Evolutionary conservation across 2,797 vertebrate genomes (phyloP).

Genomic region (Remorina albescens): DNA sequence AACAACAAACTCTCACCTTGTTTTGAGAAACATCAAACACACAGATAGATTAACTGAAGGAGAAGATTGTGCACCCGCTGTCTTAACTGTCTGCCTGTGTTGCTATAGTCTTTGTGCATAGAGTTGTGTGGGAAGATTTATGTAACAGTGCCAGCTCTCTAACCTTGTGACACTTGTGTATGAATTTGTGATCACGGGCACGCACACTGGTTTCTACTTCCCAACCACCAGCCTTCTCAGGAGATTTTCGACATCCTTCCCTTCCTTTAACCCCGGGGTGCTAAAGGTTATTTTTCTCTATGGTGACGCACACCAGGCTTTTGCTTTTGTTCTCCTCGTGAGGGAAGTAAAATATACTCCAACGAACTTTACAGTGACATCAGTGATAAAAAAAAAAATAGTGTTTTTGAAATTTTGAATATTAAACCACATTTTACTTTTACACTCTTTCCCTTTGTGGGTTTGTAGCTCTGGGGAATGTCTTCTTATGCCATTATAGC

Average conservation of each 20-base stretch:
- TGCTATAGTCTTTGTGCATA: constrained; percentile 5
- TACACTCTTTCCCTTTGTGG: neutral
- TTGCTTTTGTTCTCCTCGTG: neutral
- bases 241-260: constrained; percentile 2
- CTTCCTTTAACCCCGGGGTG: neutral
- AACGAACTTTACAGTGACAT: neutral
- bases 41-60: neutral
- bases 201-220: constrained; percentile 13
- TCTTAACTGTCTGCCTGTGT: constrained; percentile 24
- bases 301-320: neutral
- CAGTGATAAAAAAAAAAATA: neutral
- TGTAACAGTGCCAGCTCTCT: constrained; percentile 52
- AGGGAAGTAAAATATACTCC: neutral
- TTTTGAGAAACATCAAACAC: constrained; percentile 25
- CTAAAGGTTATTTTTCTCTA: neutral
- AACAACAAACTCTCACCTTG: constrained; percentile 3
- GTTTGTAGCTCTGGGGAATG: neutral
- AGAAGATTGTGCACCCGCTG: neutral
- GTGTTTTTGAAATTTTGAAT: neutral
- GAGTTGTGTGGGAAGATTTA: constrained; percentile 59
- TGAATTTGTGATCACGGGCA: neutral
- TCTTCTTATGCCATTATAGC: neutral
- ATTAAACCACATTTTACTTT: neutral
- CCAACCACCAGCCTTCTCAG: constrained; percentile 23
- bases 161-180: constrained; percentile 43